Base-by-base conservation (phyloP, 2,797 vertebrate genomes). In the Limosa lapponica region DNA sequence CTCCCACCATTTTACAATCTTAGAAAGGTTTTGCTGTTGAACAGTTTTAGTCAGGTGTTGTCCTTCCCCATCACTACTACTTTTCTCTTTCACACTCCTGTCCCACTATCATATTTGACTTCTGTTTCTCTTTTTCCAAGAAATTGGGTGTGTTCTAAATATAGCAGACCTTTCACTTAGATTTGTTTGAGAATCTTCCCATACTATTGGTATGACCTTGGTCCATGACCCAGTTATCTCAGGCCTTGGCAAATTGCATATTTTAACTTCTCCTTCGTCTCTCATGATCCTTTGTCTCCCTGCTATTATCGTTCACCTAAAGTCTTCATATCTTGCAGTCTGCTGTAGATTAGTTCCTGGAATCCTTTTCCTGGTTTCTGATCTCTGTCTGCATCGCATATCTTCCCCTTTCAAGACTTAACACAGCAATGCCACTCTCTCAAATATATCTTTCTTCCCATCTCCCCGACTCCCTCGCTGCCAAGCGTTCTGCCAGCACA, bases 281-380 rank as follows among this genome's bases (percentile, higher is more conserved):
- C 30, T 90, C 13, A 6, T 30, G 61, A 72, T 87, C 65, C 43
- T 80, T 93, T 87, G 62, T 89, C 32, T 87, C 17, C 44, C 32
- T 82, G 16, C 58, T 93, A 1, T 64, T 92, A 67, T 90, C 75
- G 94, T 93, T 89, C 52, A 57, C 58, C 32, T 73, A 30, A 57
- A 51, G 43, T 82, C 72, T 87, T 87, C 1, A 27, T 86, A 93
- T 86, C 70, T 94, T 90, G 34, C 34, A 69, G 62, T 84, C 52
- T 77, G 74, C 58, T 93, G 16, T 52, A 93, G 64, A 85, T 70
- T 15, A 52, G 32, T 92, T 92, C 59, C 66, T 94, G 92, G 81
- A 95, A 94, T 94, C 37, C 13, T 90, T 70, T 89, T 78, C 52
- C 61, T 91, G 16, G 19, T 91, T 88, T 95, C 87, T 87, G 34